These are phyloP conservation scores for Anarsia innoxiella DNA, from an alignment of 2,888 invertebrate genomes.

Conservation along the genomic window DNA sequence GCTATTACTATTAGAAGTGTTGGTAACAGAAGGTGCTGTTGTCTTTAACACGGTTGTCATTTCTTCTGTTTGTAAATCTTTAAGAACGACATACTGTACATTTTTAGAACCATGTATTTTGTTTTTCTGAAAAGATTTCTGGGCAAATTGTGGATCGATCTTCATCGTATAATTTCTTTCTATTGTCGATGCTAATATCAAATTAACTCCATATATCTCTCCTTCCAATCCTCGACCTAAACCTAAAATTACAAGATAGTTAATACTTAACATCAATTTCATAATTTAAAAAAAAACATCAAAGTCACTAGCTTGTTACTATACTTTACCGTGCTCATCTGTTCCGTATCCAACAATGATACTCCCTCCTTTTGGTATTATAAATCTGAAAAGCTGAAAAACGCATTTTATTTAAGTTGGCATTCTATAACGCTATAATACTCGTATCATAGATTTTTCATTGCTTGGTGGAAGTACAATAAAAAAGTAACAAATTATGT, in stretches of 20 bases:
- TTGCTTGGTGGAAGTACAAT: too few species aligned
- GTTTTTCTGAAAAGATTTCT: constrained; percentile 43
- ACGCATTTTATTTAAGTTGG: too few species aligned
- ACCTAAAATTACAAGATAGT: too few species aligned
- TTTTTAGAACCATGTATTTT: constrained; percentile 34
- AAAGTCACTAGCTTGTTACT: too few species aligned
- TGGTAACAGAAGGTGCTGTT: neutral
- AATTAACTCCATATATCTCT: constrained; percentile 79
- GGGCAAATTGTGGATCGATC: constrained; percentile 36
- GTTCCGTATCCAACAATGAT: constrained; percentile 82
- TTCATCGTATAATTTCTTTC: constrained; percentile 49
- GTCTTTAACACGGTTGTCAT: constrained; percentile 1
- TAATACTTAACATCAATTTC: too few species aligned
- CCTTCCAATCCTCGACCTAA: constrained; percentile 80
- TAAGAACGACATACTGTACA: constrained; percentile 44
- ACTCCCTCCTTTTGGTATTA: constrained; percentile 77
- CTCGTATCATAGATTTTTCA: too few species aligned
- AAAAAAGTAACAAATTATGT: too few species aligned
- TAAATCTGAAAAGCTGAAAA: constrained; percentile 73
- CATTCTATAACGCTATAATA: too few species aligned
- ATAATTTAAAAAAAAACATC: too few species aligned
- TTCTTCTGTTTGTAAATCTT: constrained; percentile 41
- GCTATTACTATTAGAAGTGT: constrained; percentile 13
- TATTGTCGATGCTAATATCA: constrained; percentile 76
- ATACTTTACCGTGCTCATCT: constrained; percentile 74